These are phyloP conservation scores for Mimachlamys varia DNA, from an alignment of 2,888 invertebrate genomes.

Conservation along the genomic window DNA sequence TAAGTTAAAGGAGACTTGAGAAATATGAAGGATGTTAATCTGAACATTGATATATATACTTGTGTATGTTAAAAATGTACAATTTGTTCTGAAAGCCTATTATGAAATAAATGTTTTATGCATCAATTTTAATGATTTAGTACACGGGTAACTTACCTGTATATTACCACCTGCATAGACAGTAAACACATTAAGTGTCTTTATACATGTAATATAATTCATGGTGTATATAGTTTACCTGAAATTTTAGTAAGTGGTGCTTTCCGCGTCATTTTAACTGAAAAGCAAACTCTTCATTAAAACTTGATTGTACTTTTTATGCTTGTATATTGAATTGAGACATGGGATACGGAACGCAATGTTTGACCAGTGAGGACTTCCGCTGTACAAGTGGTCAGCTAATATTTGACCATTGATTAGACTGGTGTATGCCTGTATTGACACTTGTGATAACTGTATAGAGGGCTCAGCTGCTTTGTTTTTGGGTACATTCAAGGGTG, in stretches of 20 bases:
- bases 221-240: background rate
- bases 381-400: conserved; percentile 15
- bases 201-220: background rate
- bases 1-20: background rate
- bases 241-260: conserved; percentile 10
- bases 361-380: background rate
- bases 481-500: background rate
- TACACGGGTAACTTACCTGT: background rate
- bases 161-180: conserved; percentile 8
- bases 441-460: background rate
- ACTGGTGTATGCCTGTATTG: background rate
- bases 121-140: background rate
- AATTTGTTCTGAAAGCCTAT: background rate
- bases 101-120: background rate
- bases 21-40: background rate
- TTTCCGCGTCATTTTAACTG: background rate
- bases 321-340: background rate
- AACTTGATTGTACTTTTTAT: background rate
- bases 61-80: background rate
- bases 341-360: background rate
- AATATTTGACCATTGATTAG: conserved; percentile 36
- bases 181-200: background rate
- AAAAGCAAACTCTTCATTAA: conserved; percentile 25
- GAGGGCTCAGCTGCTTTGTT: background rate
- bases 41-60: background rate